Conservation (phyloP, 2,888 invertebrate species). For the Noctuana brunneofusca region DNA sequence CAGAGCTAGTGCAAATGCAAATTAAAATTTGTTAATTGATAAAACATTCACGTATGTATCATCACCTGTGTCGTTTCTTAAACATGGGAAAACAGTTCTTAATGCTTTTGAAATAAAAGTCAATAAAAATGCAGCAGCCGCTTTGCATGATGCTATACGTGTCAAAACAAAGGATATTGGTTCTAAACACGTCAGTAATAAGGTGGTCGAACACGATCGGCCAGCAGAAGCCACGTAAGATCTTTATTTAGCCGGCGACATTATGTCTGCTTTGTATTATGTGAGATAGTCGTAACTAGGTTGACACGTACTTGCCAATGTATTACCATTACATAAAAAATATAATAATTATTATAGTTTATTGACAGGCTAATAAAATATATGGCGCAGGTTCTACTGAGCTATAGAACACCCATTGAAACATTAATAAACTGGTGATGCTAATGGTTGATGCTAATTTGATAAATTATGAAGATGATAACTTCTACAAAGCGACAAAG, state of each 20-base stretch:
- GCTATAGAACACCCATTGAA: too few relatives aligned
- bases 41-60: constrained; percentile 8
- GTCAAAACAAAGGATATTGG: constrained; percentile 11
- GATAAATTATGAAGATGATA: too few relatives aligned
- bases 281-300: constrained; percentile 33
- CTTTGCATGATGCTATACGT: not conserved
- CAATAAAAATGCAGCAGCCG: not conserved
- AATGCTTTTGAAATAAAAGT: not conserved
- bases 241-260: constrained; percentile 50
- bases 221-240: constrained; percentile 41
- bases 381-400: too few relatives aligned
- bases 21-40: constrained; percentile 14
- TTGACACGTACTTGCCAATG: constrained; percentile 17
- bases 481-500: too few relatives aligned
- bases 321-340: not conserved
- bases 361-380: too few relatives aligned
- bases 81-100: constrained; percentile 9
- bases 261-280: constrained; percentile 44
- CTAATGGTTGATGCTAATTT: too few relatives aligned
- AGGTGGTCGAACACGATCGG: not conserved
- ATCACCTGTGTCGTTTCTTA: not conserved
- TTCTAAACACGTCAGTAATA: constrained; percentile 9
- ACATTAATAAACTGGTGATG: too few relatives aligned
- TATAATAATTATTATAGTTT: too few relatives aligned
- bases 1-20: not conserved